Evolutionary conservation across 2,888 invertebrate species (phyloP), one percentile per base, ranked within the genome.

Genomic region (Ophion ellenae): DNA sequence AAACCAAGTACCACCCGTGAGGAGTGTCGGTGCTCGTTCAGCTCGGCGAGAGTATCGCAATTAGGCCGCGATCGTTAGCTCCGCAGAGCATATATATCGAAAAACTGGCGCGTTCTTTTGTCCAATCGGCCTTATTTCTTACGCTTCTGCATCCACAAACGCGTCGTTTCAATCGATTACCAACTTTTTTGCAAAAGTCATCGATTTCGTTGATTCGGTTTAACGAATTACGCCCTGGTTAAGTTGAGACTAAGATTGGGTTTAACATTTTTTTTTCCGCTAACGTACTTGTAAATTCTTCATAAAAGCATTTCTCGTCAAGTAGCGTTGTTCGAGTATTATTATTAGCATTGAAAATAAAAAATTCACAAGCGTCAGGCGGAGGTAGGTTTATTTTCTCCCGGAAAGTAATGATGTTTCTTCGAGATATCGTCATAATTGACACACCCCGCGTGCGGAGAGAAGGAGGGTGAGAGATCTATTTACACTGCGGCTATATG

Each of bases 31-130:
- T 71, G 74, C 77, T 81, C 61, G 83, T 66, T 69, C 74, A 75
- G 64, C 66, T 57, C 45, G 67, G 53, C 83, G 69, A 61, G 67
- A 74, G 77, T 80, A 85, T 83, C 81, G 85, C 87, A 86, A 88
- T 88, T 86, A 87, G 88, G 85, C 77, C 83, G 79, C 85, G 87
- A 88, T 87, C 87, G 86, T 47, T 47, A 61, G 76, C 79, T 75
- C 77, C 40, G 69, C 69, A 28, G 17, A 28, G 63, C 57, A 64
- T 32, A 47, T 70, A 70, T 66, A 36, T 66, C n/a, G 32, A 64
- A 28, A 28, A 32, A 59, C 57, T 40, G 67, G 57, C 36, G 59
- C 67, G 36, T 57, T 77, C 20, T 77, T 77, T 67, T 24, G n/a
- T 67, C 32, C 67, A 20, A 32, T 47, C 32, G 45, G 28, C 24